phyloP scores from a whole-genome alignment of 2,888 invertebrate genomes.

The Parnassius apollo region DNA sequence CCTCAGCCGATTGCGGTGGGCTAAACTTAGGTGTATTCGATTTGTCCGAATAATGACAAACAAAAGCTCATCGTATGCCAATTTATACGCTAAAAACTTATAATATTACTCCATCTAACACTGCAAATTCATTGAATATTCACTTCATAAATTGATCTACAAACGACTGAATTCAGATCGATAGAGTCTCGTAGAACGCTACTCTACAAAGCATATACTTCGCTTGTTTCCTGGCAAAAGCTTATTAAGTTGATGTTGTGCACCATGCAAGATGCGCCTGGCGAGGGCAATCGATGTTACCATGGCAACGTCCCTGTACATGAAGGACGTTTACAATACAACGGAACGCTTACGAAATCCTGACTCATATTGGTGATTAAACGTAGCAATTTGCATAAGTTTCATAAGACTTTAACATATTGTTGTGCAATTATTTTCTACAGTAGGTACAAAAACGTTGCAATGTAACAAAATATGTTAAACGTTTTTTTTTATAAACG shows the following conservation, averaged over 20 bases:
- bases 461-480: background rate
- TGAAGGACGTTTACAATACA: conserved; percentile 33
- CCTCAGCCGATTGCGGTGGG: too few species aligned
- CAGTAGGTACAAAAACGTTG: background rate
- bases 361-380: conserved; percentile 12
- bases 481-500: too few species aligned
- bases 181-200: conserved; percentile 12
- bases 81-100: background rate
- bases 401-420: conserved; percentile 3
- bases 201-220: conserved; percentile 14
- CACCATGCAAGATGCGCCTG: conserved; percentile 70
- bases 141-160: conserved; percentile 12
- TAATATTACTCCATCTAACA: conserved; percentile 2
- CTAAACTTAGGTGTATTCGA: too few species aligned
- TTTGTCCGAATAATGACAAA: too few species aligned
- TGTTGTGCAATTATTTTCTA: conserved; percentile 1
- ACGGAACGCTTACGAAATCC: conserved; percentile 15
- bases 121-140: conserved; percentile 20
- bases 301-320: conserved; percentile 58
- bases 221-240: conserved; percentile 34
- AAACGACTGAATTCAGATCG: conserved; percentile 16
- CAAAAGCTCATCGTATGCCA: too few species aligned
- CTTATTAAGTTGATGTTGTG: conserved; percentile 60
- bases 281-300: conserved; percentile 67
- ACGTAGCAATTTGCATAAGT: conserved; percentile 9